A percentile compares a stretch with the other conserved stretches of the same genome.
Evolutionary conservation across 1,140 invertebrate species (phyloP).

Genomic region (Solenopsis invicta): DNA sequence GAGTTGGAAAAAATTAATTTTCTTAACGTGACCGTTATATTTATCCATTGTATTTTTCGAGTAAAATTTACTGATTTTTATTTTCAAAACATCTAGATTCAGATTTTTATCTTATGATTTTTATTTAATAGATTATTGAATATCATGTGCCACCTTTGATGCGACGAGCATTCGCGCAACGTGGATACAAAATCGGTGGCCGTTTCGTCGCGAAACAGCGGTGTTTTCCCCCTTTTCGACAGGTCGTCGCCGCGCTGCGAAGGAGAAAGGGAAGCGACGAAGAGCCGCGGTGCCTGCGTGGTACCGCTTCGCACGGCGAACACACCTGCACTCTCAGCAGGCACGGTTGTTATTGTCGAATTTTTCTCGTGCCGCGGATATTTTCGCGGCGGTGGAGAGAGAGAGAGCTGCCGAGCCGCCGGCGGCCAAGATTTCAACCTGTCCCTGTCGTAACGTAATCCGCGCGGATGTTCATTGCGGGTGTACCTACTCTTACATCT

Average conservation of each 20-base stretch:
- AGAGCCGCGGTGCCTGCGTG: slow-evolving; percentile 45
- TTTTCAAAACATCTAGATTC: neutral
- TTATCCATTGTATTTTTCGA: too few relatives aligned
- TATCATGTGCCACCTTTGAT: neutral
- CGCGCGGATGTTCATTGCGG: slow-evolving; percentile 46
- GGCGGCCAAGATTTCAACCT: slow-evolving; percentile 43
- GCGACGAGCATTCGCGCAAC: neutral
- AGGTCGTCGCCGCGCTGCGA: neutral
- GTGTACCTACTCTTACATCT: slow-evolving; percentile 18
- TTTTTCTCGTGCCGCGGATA: slow-evolving; percentile 70
- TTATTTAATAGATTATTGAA: neutral
- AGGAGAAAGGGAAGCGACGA: slow-evolving; percentile 62
- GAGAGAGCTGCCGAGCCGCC: neutral
- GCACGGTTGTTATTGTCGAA: slow-evolving; percentile 67
- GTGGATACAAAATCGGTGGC: slow-evolving; percentile 36
- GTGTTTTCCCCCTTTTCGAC: neutral
- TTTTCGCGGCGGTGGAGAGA: slow-evolving; percentile 22
- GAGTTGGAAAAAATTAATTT: too few relatives aligned
- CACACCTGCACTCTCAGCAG: slow-evolving; percentile 64
- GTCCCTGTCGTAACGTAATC: slow-evolving; percentile 46
- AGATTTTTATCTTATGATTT: neutral
- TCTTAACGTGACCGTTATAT: too few relatives aligned
- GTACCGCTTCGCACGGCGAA: slow-evolving; percentile 71
- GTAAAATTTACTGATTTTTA: neutral
- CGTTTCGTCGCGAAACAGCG: slow-evolving; percentile 19